phyloP scores from a whole-genome alignment of 2,113 vertebrate genomes.

The Channa argus region DNA sequence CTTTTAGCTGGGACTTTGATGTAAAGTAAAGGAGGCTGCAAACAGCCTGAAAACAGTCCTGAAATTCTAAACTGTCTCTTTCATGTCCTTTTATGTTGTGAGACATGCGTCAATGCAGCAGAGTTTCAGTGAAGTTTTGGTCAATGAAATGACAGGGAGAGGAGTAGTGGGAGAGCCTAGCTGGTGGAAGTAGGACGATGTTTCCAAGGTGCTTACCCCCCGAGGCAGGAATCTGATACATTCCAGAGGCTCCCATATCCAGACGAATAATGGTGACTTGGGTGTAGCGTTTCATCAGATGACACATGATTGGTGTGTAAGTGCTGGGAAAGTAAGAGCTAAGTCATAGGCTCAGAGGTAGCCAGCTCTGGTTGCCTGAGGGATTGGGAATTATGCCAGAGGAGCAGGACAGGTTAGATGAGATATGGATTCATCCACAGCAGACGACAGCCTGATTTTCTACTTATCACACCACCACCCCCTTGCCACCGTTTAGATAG shows the following conservation, averaged over 20 bases:
- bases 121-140: conserved; percentile 64
- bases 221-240: conserved; percentile 79
- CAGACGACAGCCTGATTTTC: conserved; percentile 17
- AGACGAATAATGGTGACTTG: conserved; percentile 77
- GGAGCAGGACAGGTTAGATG: conserved; percentile 65
- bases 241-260: conserved; percentile 79
- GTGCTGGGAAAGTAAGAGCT: conserved; percentile 77
- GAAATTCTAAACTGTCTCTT: conserved; percentile 37
- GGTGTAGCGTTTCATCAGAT: conserved; percentile 78
- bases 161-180: conserved; percentile 34
- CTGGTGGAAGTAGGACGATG: conserved; percentile 57
- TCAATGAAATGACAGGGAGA: conserved; percentile 45
- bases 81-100: conserved; percentile 37
- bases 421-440: conserved; percentile 63
- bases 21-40: conserved; percentile 31
- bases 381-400: conserved; percentile 57
- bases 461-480: conserved; percentile 14
- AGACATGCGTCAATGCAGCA: conserved; percentile 36
- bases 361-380: conserved; percentile 61
- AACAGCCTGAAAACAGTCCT: conserved; percentile 23
- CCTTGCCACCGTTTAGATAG: conserved; percentile 2
- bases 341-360: conserved; percentile 68
- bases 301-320: conserved; percentile 72
- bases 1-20: not conserved
- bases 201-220: conserved; percentile 75